Conservation (phyloP, 2,888 invertebrate genomes). For the Eubasilissa splendida region DNA sequence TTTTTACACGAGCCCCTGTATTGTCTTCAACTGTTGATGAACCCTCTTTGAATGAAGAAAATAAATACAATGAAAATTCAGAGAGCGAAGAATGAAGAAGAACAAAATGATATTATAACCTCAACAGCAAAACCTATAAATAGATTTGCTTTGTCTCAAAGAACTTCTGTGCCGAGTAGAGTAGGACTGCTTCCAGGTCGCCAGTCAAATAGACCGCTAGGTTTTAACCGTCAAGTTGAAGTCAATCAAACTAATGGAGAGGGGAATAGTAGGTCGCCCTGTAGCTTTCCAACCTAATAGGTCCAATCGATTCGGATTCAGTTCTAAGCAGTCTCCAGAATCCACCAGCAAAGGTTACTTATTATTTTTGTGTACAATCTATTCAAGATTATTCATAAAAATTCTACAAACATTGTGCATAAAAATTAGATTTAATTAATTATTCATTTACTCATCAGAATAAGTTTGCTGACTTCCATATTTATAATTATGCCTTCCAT, state of each 20-base stretch:
- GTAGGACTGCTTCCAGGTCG: slow-evolving; percentile 20
- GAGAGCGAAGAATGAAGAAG: slow-evolving; percentile 60
- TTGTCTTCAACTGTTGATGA: slow-evolving; percentile 60
- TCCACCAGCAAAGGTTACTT: slow-evolving; percentile 55
- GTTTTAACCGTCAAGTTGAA: slow-evolving; percentile 54
- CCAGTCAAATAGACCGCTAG: slow-evolving; percentile 53
- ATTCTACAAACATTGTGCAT: too few relatives aligned
- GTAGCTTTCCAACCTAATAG: slow-evolving; percentile 53
- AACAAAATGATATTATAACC: slow-evolving; percentile 45
- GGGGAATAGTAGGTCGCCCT: slow-evolving; percentile 62
- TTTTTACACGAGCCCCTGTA: slow-evolving; percentile 67
- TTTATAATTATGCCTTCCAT: too few relatives aligned
- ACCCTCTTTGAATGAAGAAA: slow-evolving; percentile 59
- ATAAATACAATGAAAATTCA: slow-evolving; percentile 63
- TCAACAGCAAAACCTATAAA: slow-evolving; percentile 49
- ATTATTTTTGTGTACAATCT: too few relatives aligned
- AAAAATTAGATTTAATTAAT: too few relatives aligned
- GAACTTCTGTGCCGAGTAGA: slow-evolving; percentile 35
- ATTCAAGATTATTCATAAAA: too few relatives aligned
- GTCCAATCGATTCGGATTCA: slow-evolving; percentile 43
- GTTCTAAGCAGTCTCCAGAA: slow-evolving; percentile 50
- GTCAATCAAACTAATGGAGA: slow-evolving; percentile 59
- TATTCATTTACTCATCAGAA: too few relatives aligned
- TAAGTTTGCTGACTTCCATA: neutral
- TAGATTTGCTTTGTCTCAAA: slow-evolving; percentile 47